phyloP scores from a whole-genome alignment of 2,113 vertebrate genomes.

The Gobiocypris rarus region DNA sequence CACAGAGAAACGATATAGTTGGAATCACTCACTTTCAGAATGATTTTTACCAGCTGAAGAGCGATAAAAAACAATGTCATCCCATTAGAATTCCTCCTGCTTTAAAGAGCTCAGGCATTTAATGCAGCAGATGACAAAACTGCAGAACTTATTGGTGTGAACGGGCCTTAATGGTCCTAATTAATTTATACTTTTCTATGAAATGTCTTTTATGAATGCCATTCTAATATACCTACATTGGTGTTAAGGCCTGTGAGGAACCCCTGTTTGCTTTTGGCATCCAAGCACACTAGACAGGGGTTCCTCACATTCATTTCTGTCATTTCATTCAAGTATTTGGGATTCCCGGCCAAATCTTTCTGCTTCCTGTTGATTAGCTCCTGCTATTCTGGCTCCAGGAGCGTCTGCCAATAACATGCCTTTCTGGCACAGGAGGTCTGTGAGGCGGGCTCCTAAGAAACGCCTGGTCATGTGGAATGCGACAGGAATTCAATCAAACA shows the following conservation, averaged over 20 bases:
- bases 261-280: conserved; percentile 9
- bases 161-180: not conserved
- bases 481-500: conserved; percentile 65
- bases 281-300: conserved; percentile 8
- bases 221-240: not conserved
- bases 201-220: not conserved
- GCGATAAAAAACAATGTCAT: too few relatives aligned
- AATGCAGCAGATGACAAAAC: too few relatives aligned
- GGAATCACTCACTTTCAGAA: too few relatives aligned
- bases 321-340: conserved; percentile 39
- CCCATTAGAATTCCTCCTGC: too few relatives aligned
- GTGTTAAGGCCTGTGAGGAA: not conserved
- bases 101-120: too few relatives aligned
- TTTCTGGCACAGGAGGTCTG: conserved; percentile 58
- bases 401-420: conserved; percentile 33
- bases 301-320: conserved; percentile 46
- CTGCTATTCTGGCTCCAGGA: conserved; percentile 63
- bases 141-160: too few relatives aligned
- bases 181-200: not conserved
- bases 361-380: conserved; percentile 65
- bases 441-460: conserved; percentile 31
- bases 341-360: conserved; percentile 62
- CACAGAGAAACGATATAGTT: too few relatives aligned
- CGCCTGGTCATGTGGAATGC: conserved; percentile 60
- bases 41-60: too few relatives aligned